Conservation (phyloP, 1,140 invertebrate species). For the Zaprionus vittiger region DNA sequence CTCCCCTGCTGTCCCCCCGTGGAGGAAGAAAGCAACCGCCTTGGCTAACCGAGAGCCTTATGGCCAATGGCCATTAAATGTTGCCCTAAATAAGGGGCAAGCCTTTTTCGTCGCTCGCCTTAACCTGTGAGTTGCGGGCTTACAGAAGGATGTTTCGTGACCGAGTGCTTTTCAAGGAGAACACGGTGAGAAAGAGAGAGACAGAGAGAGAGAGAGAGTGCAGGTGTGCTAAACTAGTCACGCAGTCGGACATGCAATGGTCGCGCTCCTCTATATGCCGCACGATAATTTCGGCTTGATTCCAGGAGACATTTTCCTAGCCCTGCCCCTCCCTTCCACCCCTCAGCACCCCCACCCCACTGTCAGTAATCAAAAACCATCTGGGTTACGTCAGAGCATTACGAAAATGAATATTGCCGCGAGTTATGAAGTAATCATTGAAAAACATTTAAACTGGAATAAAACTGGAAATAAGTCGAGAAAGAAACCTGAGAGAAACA, state of each 20-base stretch:
- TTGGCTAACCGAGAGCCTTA: constrained; percentile 67
- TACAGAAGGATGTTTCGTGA: constrained; percentile 69
- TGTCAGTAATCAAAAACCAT: neutral
- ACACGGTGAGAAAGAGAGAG: constrained; percentile 34
- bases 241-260: constrained; percentile 74
- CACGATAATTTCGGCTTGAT: constrained; percentile 63
- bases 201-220: constrained; percentile 19
- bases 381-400: constrained; percentile 60
- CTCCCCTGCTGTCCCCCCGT: neutral
- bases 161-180: constrained; percentile 80
- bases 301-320: constrained; percentile 52
- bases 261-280: constrained; percentile 48
- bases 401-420: constrained; percentile 53
- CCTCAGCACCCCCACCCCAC: neutral
- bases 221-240: constrained; percentile 75
- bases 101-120: constrained; percentile 64
- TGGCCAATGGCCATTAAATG: constrained; percentile 80
- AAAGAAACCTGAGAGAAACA: neutral
- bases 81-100: constrained; percentile 80
- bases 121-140: constrained; percentile 49
- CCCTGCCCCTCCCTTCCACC: constrained; percentile 7
- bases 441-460: constrained; percentile 16
- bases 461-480: neutral
- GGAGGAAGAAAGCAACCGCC: neutral
- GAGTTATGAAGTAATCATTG: constrained; percentile 37